Percentiles rank a stretch among this genome's conserved stretches.
These are phyloP conservation scores for Formica aserva DNA, from an alignment of 2,888 invertebrate species.

Conservation along the genomic window DNA sequence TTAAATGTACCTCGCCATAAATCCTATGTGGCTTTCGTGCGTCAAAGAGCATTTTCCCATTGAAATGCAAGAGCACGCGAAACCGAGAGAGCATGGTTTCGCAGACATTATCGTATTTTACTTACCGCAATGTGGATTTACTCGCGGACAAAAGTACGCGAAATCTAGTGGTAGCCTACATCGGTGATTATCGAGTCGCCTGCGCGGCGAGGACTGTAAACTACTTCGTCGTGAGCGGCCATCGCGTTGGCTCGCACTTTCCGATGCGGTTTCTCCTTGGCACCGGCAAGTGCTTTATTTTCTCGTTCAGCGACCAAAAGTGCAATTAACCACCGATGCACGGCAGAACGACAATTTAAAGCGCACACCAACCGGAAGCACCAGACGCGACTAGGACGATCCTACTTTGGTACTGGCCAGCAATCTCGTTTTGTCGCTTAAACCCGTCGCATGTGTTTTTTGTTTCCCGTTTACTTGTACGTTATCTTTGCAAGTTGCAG, in stretches of 20 bases:
- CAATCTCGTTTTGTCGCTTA: slow-evolving; percentile 20
- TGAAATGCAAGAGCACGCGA: slow-evolving; percentile 21
- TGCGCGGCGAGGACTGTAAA: slow-evolving; percentile 11
- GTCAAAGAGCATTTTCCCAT: slow-evolving; percentile 20
- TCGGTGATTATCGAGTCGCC: slow-evolving; percentile 32
- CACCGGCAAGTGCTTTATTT: slow-evolving; percentile 36
- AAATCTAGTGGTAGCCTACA: not conserved
- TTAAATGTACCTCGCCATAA: slow-evolving; percentile 1
- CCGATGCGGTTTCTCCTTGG: not conserved
- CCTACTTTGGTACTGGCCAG: slow-evolving; percentile 20
- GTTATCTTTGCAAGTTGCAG: slow-evolving; percentile 1
- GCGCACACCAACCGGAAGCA: slow-evolving; percentile 1
- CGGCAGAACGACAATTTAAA: slow-evolving; percentile 45
- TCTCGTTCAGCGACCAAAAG: slow-evolving; percentile 21
- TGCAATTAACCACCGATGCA: slow-evolving; percentile 42
- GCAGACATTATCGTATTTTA: slow-evolving; percentile 21
- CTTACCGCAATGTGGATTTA: slow-evolving; percentile 19
- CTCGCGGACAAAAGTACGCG: slow-evolving; percentile 20
- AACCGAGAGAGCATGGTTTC: not conserved
- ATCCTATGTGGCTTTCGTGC: slow-evolving; percentile 16
- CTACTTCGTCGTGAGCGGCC: not conserved
- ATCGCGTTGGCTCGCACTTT: slow-evolving; percentile 22
- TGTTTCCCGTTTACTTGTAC: slow-evolving; percentile 25
- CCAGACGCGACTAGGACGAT: slow-evolving; percentile 1
- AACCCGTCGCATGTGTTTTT: slow-evolving; percentile 14